Percentiles rank a stretch among this genome's conserved stretches.
These are phyloP conservation scores for Corythoichthys intestinalis DNA, from an alignment of 2,113 vertebrate species.

Conservation along the genomic window DNA sequence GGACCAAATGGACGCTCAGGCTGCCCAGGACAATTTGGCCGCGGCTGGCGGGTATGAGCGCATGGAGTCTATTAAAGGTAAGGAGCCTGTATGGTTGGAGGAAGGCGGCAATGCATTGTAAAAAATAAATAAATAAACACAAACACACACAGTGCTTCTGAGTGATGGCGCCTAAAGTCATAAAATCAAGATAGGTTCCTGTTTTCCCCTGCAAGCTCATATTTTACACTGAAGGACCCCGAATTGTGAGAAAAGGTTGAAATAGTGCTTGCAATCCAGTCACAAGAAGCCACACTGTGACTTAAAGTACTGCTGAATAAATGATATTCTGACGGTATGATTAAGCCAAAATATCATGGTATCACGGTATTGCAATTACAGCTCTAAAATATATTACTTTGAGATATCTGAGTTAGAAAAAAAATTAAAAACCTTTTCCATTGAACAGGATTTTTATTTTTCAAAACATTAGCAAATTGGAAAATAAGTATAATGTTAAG, in stretches of 20 bases:
- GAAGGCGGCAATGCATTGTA: slow-evolving; percentile 35
- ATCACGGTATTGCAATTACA: too few species aligned
- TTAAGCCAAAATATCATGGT: too few species aligned
- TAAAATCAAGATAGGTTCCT: slow-evolving; percentile 41
- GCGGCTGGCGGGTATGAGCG: slow-evolving; percentile 24
- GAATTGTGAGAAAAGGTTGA: slow-evolving; percentile 7
- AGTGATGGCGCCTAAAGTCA: slow-evolving; percentile 30
- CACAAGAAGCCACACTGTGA: neutral
- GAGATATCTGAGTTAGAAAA: too few species aligned
- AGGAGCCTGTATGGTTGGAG: slow-evolving; percentile 50
- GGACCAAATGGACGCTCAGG: slow-evolving; percentile 19
- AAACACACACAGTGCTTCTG: slow-evolving; percentile 25
- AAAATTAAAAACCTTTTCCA: too few species aligned
- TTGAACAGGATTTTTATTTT: too few species aligned
- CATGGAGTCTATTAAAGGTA: slow-evolving; percentile 56
- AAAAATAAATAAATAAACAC: slow-evolving; percentile 8
- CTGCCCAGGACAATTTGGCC: slow-evolving; percentile 21
- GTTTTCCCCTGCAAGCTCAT: slow-evolving; percentile 25
- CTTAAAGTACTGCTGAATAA: neutral
- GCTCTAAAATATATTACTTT: too few species aligned
- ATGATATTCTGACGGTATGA: neutral
- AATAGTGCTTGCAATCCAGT: slow-evolving; percentile 23
- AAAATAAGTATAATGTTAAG: too few species aligned
- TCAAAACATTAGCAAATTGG: too few species aligned
- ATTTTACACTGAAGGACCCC: slow-evolving; percentile 32